These are phyloP conservation scores for Vanacampus margaritifer DNA, from an alignment of 2,113 vertebrate species.

Conservation along the genomic window DNA sequence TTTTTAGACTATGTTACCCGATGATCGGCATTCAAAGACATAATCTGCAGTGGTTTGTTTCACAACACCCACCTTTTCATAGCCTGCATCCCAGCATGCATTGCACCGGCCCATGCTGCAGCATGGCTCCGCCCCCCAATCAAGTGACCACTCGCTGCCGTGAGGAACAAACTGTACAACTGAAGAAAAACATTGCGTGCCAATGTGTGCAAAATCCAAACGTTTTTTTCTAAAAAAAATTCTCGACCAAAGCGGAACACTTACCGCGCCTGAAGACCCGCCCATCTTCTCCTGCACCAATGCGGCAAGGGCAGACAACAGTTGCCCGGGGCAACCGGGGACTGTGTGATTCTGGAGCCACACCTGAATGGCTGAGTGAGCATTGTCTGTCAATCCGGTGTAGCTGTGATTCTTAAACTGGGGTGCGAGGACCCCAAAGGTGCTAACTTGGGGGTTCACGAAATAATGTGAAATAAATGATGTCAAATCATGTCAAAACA, in stretches of 20 bases:
- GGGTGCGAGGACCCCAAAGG: not conserved
- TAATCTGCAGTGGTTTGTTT: not conserved
- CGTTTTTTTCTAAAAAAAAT: not conserved
- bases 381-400: not conserved
- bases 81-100: conserved; percentile 85
- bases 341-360: conserved; percentile 71
- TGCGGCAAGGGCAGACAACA: conserved; percentile 75
- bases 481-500: no score
- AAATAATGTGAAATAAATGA: not conserved
- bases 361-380: conserved; percentile 76
- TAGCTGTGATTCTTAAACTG: not conserved
- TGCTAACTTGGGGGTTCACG: not conserved
- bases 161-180: conserved; percentile 92
- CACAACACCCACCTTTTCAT: conserved; percentile 79
- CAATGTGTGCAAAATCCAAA: not conserved
- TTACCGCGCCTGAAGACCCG: conserved; percentile 88
- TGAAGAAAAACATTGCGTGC: conserved; percentile 21
- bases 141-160: conserved; percentile 78
- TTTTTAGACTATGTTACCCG: no score
- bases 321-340: conserved; percentile 68
- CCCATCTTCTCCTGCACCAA: conserved; percentile 91
- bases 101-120: conserved; percentile 78
- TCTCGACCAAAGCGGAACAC: conserved; percentile 27
- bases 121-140: conserved; percentile 41
- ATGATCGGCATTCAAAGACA: not conserved